Percentiles rank a stretch among this genome's conserved stretches.
Evolutionary conservation across 2,797 vertebrate genomes (phyloP).

Genomic region (Heliangelus exortis): DNA sequence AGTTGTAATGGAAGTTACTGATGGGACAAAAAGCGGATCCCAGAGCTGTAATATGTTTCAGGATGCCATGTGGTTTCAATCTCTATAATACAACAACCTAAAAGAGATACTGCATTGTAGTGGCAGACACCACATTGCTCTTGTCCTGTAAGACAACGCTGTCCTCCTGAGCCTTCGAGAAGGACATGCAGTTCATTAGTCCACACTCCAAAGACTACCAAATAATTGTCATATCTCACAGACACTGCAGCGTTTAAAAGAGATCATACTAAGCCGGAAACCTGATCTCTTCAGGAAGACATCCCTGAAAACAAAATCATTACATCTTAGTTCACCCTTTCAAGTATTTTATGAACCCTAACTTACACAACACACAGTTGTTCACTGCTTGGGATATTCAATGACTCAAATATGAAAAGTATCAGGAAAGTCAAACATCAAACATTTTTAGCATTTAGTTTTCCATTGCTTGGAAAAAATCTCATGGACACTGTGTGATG

Average conservation of each 20-base stretch:
- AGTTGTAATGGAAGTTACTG: neutral
- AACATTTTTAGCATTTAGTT: neutral
- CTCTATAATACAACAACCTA: neutral
- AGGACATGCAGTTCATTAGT: neutral
- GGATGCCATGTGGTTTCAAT: neutral
- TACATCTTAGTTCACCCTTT: neutral
- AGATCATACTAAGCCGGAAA: neutral
- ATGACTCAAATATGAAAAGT: neutral
- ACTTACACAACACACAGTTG: neutral
- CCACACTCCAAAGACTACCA: neutral
- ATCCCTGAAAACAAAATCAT: neutral
- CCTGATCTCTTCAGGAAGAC: neutral
- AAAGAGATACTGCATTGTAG: neutral
- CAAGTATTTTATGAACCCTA: neutral
- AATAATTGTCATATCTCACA: neutral
- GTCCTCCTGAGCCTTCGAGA: neutral
- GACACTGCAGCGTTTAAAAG: neutral
- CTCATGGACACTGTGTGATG: neutral
- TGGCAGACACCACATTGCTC: neutral
- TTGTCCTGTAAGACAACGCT: neutral
- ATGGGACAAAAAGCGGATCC: neutral
- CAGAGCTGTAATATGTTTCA: neutral
- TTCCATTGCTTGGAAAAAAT: neutral
- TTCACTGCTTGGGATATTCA: neutral
- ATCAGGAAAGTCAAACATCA: neutral